Base-by-base conservation (phyloP, 53 echinoderm and acorn worm genomes). In the Mesocentrotus franciscanus region DNA sequence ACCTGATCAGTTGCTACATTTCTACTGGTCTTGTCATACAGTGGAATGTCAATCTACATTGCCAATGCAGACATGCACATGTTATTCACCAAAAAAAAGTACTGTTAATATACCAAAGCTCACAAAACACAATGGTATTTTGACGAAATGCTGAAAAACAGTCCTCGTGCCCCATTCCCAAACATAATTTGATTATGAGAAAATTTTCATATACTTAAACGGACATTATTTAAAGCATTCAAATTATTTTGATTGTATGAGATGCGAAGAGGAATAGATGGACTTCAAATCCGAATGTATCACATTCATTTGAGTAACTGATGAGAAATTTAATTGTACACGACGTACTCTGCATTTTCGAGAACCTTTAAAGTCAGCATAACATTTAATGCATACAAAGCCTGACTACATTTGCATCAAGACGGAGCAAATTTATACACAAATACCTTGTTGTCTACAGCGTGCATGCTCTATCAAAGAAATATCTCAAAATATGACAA, bases 401-500 rank as follows among this genome's bases (percentile, higher is more conserved):
- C 26, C 15, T 29, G 87, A 87, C 87, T 87, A 58, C 15, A 58
- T 20, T 87, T 27, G 24, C 29, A 29, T 20, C 39, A 13, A 58
- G 87, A 58, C 56, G 7, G 15, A 87, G 87, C 87, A 87, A 87
- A 87, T 87, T 87, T 87, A 87, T 87, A 87, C 87, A 87, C 27
- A 87, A 87, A 87, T n/a, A n/a, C 11, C 56, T 87, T 29, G 1
- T 58, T 9, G 24, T 56, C 35, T 55, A 57, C 8, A 87, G 1
- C 7, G 8, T 11, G 58, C n/a, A 10, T 13, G 59, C 27, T 87
- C 4, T 2, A 87, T 57, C 16, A 81, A 42, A 33, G 11, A 58
- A 57, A 87, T 10, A 58, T 58, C 26, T 26, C 13, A 26, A 33
- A 13, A 56, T n/a, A n/a, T 24, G 24, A 57, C 1, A 42, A 57